Base-by-base conservation (phyloP, 1,140 invertebrate genomes). In the Leptopilina boulardi region DNA sequence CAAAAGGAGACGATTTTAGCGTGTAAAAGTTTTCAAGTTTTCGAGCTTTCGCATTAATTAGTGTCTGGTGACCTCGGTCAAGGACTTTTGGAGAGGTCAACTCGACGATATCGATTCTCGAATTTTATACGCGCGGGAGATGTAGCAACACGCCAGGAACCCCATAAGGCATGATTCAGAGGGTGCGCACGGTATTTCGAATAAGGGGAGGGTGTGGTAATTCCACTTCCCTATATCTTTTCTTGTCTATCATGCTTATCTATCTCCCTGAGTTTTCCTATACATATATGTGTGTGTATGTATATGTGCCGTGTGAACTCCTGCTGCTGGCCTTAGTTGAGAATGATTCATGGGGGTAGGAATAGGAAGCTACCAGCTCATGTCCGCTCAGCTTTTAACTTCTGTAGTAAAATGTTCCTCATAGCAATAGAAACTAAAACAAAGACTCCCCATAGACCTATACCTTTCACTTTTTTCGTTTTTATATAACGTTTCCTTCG, bases 321-420 rank as follows among this genome's bases (percentile, higher is more conserved):
- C 11, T 10, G 51, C 18, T 54, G 19, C 21, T 44, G 19, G 47
- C 19, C 51, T 26, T 38, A 66, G 54, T 47, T 38, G 23, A 76
- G 47, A 66, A 73, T 85, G 82, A 85, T 72, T 84, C 83, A 85
- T 56, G 59, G 42, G 77, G 80, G 42, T 81, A 19, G 73, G 75
- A 80, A 80, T 70, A 70, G 74, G 66, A 76, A 78, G 76, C 38
- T 73, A 76, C 56, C 73, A 56, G 38, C 47, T 42, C 26, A 74
- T 72, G 44, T 74, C 23, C 73, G 51, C 38, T 59, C 19, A 34
- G 11, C 26, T 51, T 38, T n/a, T 30, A 59, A 21, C 18, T 21
- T 5, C 21, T 26, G 56, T 26, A 10, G 56, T 59, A 23, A 59
- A 11, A 15, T 4, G 10, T 30, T 21, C 34, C 34, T 3, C 34